phyloP scores from a whole-genome alignment of 2,797 vertebrate genomes.

The Parambassis ranga region DNA sequence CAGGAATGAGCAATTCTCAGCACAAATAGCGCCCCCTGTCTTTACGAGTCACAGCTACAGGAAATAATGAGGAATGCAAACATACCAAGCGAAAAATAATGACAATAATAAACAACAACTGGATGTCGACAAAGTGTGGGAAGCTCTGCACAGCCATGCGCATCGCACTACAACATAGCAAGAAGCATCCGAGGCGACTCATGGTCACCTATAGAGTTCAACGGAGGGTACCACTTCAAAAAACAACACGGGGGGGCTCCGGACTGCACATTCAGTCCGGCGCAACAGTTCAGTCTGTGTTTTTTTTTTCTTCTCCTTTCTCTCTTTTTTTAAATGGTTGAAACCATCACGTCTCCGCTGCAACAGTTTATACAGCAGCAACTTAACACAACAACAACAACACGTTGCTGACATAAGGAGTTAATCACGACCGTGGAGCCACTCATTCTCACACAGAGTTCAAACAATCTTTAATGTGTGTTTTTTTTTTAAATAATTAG shows the following conservation, averaged over 20 bases:
- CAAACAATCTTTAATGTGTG: slow-evolving; percentile 55
- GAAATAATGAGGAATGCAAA: not conserved
- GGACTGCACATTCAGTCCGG: slow-evolving; percentile 27
- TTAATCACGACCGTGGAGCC: slow-evolving; percentile 38
- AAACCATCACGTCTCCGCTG: not conserved
- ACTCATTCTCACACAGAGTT: slow-evolving; percentile 48
- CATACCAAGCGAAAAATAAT: not conserved
- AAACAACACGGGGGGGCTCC: slow-evolving; percentile 58
- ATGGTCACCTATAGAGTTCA: slow-evolving; percentile 75
- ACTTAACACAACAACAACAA: slow-evolving; percentile 18
- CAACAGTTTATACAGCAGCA: slow-evolving; percentile 15
- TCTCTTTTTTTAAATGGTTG: not conserved
- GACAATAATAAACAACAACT: not conserved
- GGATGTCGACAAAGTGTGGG: slow-evolving; percentile 24
- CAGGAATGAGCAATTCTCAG: not conserved
- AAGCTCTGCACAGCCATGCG: slow-evolving; percentile 37
- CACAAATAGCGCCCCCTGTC: not conserved
- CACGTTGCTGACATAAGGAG: slow-evolving; percentile 22
- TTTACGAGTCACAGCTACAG: not conserved
- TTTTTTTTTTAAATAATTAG: slow-evolving; percentile 16
- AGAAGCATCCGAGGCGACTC: slow-evolving; percentile 68
- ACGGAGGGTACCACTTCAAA: slow-evolving; percentile 67
- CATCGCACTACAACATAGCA: slow-evolving; percentile 62
- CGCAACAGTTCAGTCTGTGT: not conserved
- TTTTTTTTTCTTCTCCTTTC: too few species aligned